Base-by-base conservation (phyloP, 2,888 invertebrate species). In the Campoplex capitator region DNA sequence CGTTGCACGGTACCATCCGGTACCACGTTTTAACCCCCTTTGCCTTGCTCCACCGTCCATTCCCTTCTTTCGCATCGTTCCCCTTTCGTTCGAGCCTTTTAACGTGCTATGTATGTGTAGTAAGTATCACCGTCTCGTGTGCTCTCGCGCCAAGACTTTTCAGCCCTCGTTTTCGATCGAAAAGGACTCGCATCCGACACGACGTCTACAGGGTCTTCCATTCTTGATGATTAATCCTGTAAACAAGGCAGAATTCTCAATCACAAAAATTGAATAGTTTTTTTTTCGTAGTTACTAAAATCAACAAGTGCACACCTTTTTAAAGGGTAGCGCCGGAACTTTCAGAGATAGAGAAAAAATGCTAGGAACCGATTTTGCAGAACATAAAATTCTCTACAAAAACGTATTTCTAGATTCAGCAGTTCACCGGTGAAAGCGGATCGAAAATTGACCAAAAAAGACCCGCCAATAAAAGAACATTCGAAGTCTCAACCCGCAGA, bases 1-100 rank as follows among this genome's bases (percentile, higher is more conserved):
- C 90, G 82, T 90, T 88, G 90, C 91, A 86, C 88, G 92, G 92
- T 89, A 92, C 93, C 84, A 91, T 90, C 91, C 90, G 92, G 92
- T 92, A 93, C 93, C 93, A 87, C 85, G 88, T 90, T 62, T 65
- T 88, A 88, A 88, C 86, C 88, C 89, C 89, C 88, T 83, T 79
- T 78, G 45, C 13, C 13, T 11, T 11, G 2, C 45, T 11, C 45
- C 38, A 85, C 84, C 56, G 42, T 70, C 82, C 75, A 81, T 83
- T 51, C 77, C 80, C 78, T 45, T 74, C 78, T 62, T 56, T 79
- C 79, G 68, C 71, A 32, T 51, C 32, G 16, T 13, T 16, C 76
- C 70, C 84, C 82, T 65, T 82, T 58, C 56, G 76, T 68, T 78
- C 73, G 73, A 70, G 77, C 80, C 84, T 84, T 82, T 35, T 67